These are phyloP conservation scores for Etheostoma spectabile DNA, from an alignment of 2,113 vertebrate genomes.

Conservation along the genomic window DNA sequence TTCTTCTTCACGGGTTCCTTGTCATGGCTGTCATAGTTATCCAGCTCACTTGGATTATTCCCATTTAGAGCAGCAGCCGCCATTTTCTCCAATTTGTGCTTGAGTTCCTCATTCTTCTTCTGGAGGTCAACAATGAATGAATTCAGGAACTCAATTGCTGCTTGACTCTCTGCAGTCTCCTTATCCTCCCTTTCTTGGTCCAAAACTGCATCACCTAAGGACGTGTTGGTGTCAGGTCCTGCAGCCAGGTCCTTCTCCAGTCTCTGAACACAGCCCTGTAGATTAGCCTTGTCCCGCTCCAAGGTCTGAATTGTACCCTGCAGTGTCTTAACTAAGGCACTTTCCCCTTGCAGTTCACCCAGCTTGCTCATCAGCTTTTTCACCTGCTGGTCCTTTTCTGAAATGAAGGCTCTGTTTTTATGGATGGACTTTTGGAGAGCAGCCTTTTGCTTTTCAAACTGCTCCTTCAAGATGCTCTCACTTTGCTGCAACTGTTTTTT, in stretches of 20 bases:
- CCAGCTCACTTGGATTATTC: constrained; percentile 87
- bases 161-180: constrained; percentile 90
- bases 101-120: constrained; percentile 90
- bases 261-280: constrained; percentile 89
- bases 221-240: constrained; percentile 57
- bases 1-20: constrained; percentile 89
- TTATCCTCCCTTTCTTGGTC: constrained; percentile 87
- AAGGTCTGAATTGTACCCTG: constrained; percentile 88
- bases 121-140: constrained; percentile 97
- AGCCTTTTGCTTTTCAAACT: constrained; percentile 90
- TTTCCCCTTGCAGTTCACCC: constrained; percentile 86
- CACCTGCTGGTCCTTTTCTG: constrained; percentile 92
- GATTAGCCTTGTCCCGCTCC: constrained; percentile 89
- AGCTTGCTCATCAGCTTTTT: constrained; percentile 92
- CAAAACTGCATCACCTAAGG: constrained; percentile 82
- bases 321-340: constrained; percentile 86
- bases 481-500: constrained; percentile 94
- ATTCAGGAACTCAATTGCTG: constrained; percentile 96
- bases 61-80: constrained; percentile 95
- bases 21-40: constrained; percentile 85
- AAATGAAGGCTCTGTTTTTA: constrained; percentile 94
- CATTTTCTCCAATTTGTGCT: constrained; percentile 93
- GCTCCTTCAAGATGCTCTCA: constrained; percentile 89
- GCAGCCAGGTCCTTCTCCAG: constrained; percentile 88
- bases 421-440: constrained; percentile 90